Base-by-base conservation (phyloP, 2,113 vertebrate genomes). In the Dermatemys mawii region DNA sequence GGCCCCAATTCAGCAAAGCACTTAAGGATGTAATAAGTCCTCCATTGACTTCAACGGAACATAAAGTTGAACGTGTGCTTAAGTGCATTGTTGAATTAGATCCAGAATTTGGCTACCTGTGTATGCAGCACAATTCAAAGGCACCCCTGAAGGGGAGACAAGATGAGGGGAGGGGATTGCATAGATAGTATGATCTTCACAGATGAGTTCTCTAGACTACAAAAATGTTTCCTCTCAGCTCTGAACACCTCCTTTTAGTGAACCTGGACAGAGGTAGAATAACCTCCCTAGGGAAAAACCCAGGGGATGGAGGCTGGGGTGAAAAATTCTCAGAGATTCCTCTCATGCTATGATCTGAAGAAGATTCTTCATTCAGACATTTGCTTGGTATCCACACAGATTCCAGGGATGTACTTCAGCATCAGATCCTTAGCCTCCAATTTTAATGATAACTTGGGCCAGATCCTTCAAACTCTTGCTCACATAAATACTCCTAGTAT, bases 351-450 rank as follows among this genome's bases (percentile, higher is more conserved):
- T 19, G 70, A 57, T 82, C 94, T 94, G 94, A 93, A 91, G 93
- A 94, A 89, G 70, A 93, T 94, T 93, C 41, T 55, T 16, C 26
- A 24, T 1, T 4, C 85, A 90, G 78, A 96, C 90, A 90, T 95
- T 92, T 79, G 79, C 32, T 95, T 95, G 93, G 95, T 84, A 89
- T 94, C 81, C 0, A 0, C 26, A 90, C 95, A 88, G 79, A 73
- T 94, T 93, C 81, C 1, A 0, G 93, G 67, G 90, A 87, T 38
- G 63, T 55, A 16, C 8, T 87, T 87, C 73, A 57, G 22, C 21
- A 2, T 46, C 1, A 3, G 46, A 50, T 84, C 85, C 78, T 86
- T 89, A 80, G 35, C 84, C 55, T 91, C 48, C 26, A 73, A 88
- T 19, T 7, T 35, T 85, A 86, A 10, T 48, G 81, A 75, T 86